Evolutionary conservation across 2,113 vertebrate species (phyloP).

Genomic region (Entomyzon cyanotis): DNA sequence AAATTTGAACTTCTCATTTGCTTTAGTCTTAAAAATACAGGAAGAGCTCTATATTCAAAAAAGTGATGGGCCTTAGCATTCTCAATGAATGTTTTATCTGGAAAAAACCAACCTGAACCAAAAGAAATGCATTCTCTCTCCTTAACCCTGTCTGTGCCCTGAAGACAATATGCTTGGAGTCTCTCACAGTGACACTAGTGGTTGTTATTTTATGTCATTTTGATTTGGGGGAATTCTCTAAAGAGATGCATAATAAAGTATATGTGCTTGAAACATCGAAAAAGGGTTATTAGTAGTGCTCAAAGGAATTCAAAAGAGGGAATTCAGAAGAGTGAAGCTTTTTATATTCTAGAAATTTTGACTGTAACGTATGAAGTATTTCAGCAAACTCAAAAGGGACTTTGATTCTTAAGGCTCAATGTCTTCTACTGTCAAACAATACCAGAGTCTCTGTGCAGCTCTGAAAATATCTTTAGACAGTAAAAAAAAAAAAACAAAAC

Average conservation of each 20-base stretch:
- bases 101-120: not conserved
- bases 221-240: not conserved
- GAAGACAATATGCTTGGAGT: not conserved
- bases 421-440: not conserved
- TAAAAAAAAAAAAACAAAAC: no score
- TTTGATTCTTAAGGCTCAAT: not conserved
- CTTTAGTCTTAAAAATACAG: not conserved
- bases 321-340: not conserved
- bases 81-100: not conserved
- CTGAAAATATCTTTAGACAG: no score
- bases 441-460: not conserved
- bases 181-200: not conserved
- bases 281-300: not conserved
- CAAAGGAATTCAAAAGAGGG: not conserved
- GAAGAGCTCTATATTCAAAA: not conserved
- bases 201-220: not conserved
- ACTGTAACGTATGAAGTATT: not conserved
- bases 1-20: not conserved
- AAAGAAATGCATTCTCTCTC: not conserved
- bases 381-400: not conserved
- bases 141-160: not conserved
- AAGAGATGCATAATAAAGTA: not conserved
- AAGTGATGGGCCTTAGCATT: not conserved
- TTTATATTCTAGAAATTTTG: not conserved
- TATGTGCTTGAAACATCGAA: not conserved